Base-by-base conservation (phyloP, 1,140 invertebrate genomes). In the Pachyrhynchus sulphureomaculatus region DNA sequence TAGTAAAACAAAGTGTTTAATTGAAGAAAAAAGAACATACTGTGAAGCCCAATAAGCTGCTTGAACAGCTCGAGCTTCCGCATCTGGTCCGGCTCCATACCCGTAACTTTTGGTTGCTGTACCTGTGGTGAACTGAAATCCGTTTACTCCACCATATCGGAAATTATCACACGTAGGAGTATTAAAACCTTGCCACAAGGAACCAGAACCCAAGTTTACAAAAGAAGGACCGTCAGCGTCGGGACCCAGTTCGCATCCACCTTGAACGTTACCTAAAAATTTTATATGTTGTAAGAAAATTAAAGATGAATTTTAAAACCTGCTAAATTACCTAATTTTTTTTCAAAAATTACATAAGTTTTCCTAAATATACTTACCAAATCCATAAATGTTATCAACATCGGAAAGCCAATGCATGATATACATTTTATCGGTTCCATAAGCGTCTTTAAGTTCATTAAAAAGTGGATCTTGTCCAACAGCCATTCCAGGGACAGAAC, bases 341-440 rank as follows among this genome's bases (percentile, higher is more conserved):
- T n/a, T n/a, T n/a, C n/a, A n/a, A n/a, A n/a, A n/a, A n/a, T n/a
- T n/a, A n/a, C n/a, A n/a, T n/a, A n/a, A n/a, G n/a, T n/a, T n/a
- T n/a, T n/a, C n/a, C n/a, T n/a, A n/a, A 37, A 13, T 37, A 2
- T 17, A 2, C 53, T 42, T 57, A 53, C 64, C 64, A 33, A 65
- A 65, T 29, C 64, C 64, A 48, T 62, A 65, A 8, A 42, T 39
- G 20, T 65, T 65, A 23, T 65, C 64, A 4, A 65, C 64, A 48
- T 65, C 63, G 3, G 47, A 56, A 15, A 65, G 21, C 57, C 63
- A 65, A 21, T 65, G 49, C 58, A 65, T 60, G 4, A 48, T 48
- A 26, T 65, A 65, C 4, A 65, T 44, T 12, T 60, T 42, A 13
- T 12, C 44, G n/a, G 49, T 56, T 20, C 42, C 32, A 17, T 65